Evolutionary conservation across 35 echinoderm and acorn worm species (phyloP).

Genomic region (Patiria miniata): DNA sequence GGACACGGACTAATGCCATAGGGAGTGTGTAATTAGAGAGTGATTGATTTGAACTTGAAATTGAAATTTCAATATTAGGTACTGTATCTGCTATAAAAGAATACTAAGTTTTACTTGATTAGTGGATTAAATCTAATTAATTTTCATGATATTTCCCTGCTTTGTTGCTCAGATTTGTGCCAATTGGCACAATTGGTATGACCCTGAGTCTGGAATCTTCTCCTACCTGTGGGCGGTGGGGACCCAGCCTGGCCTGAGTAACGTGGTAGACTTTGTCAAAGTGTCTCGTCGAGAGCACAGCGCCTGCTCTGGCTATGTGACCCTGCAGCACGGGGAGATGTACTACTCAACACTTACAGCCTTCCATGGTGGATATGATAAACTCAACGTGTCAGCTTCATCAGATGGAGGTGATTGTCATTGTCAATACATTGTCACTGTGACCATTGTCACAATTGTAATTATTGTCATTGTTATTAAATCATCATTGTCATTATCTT

Average conservation of each 20-base stretch:
- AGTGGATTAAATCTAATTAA: too few species aligned
- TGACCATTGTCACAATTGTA: too few species aligned
- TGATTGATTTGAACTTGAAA: too few species aligned
- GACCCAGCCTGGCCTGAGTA: background rate
- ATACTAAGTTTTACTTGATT: background rate
- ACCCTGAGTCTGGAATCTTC: conserved; percentile 42
- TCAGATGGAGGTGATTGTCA: conserved; percentile 47
- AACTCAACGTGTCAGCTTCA: conserved; percentile 37
- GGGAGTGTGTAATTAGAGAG: too few species aligned
- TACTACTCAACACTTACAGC: conserved; percentile 48
- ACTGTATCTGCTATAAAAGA: too few species aligned
- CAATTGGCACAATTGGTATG: conserved; percentile 50
- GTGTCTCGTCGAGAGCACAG: conserved; percentile 21
- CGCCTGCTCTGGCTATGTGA: conserved; percentile 1
- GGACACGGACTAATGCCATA: too few species aligned
- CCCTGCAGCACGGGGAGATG: conserved; percentile 38
- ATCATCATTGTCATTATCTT: too few species aligned
- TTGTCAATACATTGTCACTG: background rate
- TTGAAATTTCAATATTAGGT: too few species aligned
- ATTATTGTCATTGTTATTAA: too few species aligned
- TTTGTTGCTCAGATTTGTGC: conserved; percentile 35
- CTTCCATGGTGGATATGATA: conserved; percentile 52
- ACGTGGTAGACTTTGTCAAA: conserved; percentile 17
- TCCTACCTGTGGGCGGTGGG: conserved; percentile 42
- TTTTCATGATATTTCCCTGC: background rate